Base-by-base conservation (phyloP, 2,888 invertebrate species). In the Platynereis dumerilii region DNA sequence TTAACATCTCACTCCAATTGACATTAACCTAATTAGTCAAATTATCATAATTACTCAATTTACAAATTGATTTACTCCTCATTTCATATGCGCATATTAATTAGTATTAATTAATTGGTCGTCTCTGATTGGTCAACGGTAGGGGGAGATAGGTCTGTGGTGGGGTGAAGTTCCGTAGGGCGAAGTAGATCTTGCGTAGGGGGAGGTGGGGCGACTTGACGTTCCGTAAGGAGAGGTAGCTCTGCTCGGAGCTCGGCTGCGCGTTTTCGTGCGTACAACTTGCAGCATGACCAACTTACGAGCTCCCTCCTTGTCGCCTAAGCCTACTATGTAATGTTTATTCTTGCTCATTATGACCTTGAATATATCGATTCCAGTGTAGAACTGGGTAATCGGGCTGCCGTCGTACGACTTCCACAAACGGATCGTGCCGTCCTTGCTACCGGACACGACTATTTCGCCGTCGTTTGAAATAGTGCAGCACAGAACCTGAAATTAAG, bases 271-370 rank as follows among this genome's bases (percentile, higher is more conserved):
- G 34, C 60, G 72, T 1, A 81, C 80, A 5, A 83, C 79, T 64
- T 83, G 82, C 64, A 84, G 69, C 82, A 84, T 84, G 69, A 84
- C 80, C 59, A 84, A 73, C 67, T 84, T 84, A 54, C 84, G 70
- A 54, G 83, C 77, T 22, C 80, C 80, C 66, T 69, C 77, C 71
- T 82, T 80, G 75, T 84, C 84, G 5, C 82, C 84, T 7, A 84
- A 78, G 45, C 83, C 83, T 60, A 84, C 84, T 29, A 84, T 81
- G 22, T 83, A 82, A 58, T 79, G 77, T 69, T 83, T 83, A 76
- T 83, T 83, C 56, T 74, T 75, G 70, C 81, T 82, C 74, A 84
- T 78, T 45, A 79, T 78, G 57, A 83, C 79, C 64, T 76, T 75
- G 77, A 84, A 83, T 66, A 84, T 78, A 66, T 84, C 83, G 3